These are phyloP conservation scores for Melanerpes formicivorus DNA, from an alignment of 2,113 vertebrate genomes.

Conservation along the genomic window DNA sequence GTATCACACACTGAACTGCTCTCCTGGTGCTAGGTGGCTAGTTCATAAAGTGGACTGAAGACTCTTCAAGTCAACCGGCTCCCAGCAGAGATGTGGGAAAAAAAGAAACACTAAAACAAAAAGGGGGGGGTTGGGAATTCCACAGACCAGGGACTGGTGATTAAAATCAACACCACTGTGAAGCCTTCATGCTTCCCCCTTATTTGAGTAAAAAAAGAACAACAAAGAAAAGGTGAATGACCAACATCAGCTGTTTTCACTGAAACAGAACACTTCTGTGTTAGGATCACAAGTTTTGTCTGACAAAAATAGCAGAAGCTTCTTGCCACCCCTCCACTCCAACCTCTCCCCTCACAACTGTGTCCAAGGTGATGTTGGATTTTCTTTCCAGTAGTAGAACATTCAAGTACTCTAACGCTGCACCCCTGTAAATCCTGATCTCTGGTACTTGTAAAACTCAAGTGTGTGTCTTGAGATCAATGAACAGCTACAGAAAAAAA, in stretches of 20 bases:
- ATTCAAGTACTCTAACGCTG: conserved; percentile 79
- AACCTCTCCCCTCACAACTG: conserved; percentile 62
- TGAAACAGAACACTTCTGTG: not conserved
- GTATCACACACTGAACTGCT: not conserved
- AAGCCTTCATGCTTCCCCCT: conserved; percentile 3
- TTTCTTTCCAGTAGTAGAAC: conserved; percentile 80
- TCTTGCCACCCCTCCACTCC: conserved; percentile 58
- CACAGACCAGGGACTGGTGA: not conserved
- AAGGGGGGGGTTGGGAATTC: not conserved
- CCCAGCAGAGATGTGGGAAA: not conserved
- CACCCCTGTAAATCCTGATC: conserved; percentile 73
- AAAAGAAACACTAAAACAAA: not conserved
- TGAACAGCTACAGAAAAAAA: conserved; percentile 75
- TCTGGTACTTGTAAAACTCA: conserved; percentile 70
- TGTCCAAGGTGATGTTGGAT: conserved; percentile 39
- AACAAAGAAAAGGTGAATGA: not conserved
- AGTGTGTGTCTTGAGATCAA: conserved; percentile 76
- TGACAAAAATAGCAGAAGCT: conserved; percentile 68
- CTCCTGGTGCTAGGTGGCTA: not conserved
- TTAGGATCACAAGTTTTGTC: conserved; percentile 56
- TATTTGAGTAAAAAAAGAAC: not conserved
- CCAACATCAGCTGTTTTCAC: not conserved
- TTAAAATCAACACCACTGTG: not conserved
- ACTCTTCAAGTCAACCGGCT: not conserved
- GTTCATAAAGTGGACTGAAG: not conserved